phyloP scores from a whole-genome alignment of 1,140 invertebrate genomes.

The Zaprionus kolodkinae region DNA sequence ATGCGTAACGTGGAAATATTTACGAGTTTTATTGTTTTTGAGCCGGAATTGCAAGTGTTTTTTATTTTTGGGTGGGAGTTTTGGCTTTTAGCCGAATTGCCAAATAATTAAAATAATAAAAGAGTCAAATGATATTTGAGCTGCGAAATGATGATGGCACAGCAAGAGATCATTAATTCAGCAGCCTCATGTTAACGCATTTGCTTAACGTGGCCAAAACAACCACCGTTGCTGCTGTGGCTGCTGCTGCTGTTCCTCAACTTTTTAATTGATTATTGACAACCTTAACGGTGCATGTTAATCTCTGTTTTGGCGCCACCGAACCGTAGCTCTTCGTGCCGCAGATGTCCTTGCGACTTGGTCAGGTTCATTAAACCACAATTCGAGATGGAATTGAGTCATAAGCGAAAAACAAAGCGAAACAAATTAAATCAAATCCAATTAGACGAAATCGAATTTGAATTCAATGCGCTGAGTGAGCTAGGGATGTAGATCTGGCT shows the following conservation, averaged over 20 bases:
- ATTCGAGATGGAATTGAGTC: conserved; percentile 30
- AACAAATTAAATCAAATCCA: conserved; percentile 31
- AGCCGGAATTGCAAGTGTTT: conserved; percentile 32
- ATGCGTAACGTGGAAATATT: conserved; percentile 38
- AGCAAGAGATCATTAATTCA: conserved; percentile 51
- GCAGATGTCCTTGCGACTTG: conserved; percentile 55
- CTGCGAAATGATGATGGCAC: conserved; percentile 17
- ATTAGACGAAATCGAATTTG: conserved; percentile 19
- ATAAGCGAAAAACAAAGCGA: conserved; percentile 17
- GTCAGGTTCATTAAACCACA: conserved; percentile 45
- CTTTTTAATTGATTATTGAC: conserved; percentile 63
- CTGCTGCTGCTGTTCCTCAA: conserved; percentile 18
- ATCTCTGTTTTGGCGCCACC: conserved; percentile 47
- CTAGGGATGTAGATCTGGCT: background rate
- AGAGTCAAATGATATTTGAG: conserved; percentile 38
- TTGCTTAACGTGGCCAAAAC: conserved; percentile 51
- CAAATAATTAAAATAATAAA: conserved; percentile 38
- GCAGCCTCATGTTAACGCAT: conserved; percentile 32
- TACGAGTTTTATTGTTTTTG: conserved; percentile 23
- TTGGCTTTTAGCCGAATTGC: conserved; percentile 32
- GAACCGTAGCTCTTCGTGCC: conserved; percentile 30
- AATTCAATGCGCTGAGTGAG: background rate
- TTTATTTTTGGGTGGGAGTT: conserved; percentile 13
- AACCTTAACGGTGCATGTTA: conserved; percentile 49
- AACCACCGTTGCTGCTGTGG: conserved; percentile 4